A percentile compares a stretch with the other conserved stretches of the same genome.
These are phyloP conservation scores for Thelaira solivaga DNA, from an alignment of 2,888 invertebrate species.

Conservation along the genomic window DNA sequence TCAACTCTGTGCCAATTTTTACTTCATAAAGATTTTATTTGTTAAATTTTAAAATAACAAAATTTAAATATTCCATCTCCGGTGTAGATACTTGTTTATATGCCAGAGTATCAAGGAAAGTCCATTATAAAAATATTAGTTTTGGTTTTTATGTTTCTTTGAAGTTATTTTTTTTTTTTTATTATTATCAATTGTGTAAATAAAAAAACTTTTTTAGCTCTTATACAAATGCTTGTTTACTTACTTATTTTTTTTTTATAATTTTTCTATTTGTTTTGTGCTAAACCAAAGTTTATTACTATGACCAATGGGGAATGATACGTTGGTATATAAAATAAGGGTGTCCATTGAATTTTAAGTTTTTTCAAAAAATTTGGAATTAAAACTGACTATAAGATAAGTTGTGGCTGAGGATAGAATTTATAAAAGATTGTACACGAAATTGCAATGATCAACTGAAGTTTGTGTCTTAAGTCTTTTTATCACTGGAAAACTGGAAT, in stretches of 20 bases:
- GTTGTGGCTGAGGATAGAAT: too few relatives aligned
- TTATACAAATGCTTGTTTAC: constrained; percentile 13
- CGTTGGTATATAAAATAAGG: constrained; percentile 2
- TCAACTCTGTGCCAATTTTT: too few relatives aligned
- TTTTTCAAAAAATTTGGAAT: too few relatives aligned
- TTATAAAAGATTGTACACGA: too few relatives aligned
- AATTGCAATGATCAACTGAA: too few relatives aligned
- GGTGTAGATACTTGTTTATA: background rate
- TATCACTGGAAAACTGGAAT: too few relatives aligned
- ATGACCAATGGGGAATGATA: constrained; percentile 44
- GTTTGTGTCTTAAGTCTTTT: too few relatives aligned
- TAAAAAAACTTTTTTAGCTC: constrained; percentile 5
- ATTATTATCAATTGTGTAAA: constrained; percentile 42
- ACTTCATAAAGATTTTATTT: too few relatives aligned
- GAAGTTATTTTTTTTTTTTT: constrained; percentile 26
- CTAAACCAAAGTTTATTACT: constrained; percentile 44
- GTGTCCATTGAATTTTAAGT: background rate
- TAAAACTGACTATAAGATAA: too few relatives aligned
- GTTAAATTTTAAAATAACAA: too few relatives aligned
- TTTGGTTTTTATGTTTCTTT: constrained; percentile 22
- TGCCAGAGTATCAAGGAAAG: constrained; percentile 20
- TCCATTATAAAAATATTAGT: constrained; percentile 56
- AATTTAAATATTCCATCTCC: too few relatives aligned
- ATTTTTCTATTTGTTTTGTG: too few relatives aligned
- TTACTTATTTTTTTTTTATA: background rate